Base-by-base conservation (phyloP, 2,113 vertebrate genomes). In the Willisornis vidua region DNA sequence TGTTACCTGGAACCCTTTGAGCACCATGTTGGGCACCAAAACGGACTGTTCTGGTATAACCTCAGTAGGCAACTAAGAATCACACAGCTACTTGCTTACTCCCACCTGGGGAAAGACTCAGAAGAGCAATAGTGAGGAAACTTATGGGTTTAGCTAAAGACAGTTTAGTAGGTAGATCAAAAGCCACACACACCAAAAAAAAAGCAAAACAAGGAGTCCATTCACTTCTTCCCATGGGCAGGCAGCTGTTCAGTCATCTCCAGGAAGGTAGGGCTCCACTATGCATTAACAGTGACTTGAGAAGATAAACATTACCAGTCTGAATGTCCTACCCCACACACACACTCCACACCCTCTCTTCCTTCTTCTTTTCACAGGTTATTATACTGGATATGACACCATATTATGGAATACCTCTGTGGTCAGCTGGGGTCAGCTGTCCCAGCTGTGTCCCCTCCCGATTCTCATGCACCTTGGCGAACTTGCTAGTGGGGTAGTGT, bases 241-340 rank as follows among this genome's bases (percentile, higher is more conserved):
- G 28, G 19, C 3, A 67, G 66, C 19, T 13, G 8, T 25, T 82
- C 46, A 75, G 54, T 16, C 3, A 1, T 74, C 16, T 59, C 46
- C 28, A 52, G 39, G 45, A 39, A 52, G 28, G 37, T 8, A 25
- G 15, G 19, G 7, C 23, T 82, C 10, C 16, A 82, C 16, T 19
- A n/a, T 13, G 23, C 0, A 0, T 41, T 29, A 46, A 12, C 16
- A 46, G 19, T 20, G 28, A 46, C 5, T 75, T 25, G 18, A 18
- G 17, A 49, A 57, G 25, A 31, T 12, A 68, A 75, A 29, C 23
- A 58, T 2, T 19, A 45, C 17, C 12, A 20, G 15, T 19, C 10
- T 39, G 61, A 58, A 33, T 37, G 10, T 10, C 10, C 31, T 28
- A 35, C 4, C 6, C 5, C 4, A 3, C 1, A 7, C 39, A 26